phyloP scores from a whole-genome alignment of 2,888 invertebrate genomes.

The Dendrolimus houi region DNA sequence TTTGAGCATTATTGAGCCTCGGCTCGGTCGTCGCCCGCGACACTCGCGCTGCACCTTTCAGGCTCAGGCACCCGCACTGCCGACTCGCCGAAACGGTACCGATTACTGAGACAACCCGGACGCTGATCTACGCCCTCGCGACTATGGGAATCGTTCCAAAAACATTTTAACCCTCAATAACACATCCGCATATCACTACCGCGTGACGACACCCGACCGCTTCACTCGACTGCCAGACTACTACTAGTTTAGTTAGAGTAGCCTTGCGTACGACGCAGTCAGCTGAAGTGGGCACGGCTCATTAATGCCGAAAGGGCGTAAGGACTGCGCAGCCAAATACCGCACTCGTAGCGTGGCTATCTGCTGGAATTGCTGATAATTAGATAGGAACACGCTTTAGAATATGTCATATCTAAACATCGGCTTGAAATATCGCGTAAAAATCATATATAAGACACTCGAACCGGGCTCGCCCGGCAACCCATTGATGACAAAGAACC shows the following conservation, averaged over 20 bases:
- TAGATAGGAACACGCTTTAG: conserved; percentile 12
- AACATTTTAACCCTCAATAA: conserved; percentile 53
- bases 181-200: conserved; percentile 49
- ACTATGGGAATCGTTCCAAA: conserved; percentile 57
- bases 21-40: conserved; percentile 44
- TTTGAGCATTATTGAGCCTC: conserved; percentile 85
- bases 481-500: conserved; percentile 84
- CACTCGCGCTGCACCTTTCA: conserved; percentile 43
- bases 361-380: conserved; percentile 13
- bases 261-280: conserved; percentile 74
- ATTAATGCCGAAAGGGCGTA: conserved; percentile 60
- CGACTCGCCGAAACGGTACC: conserved; percentile 25
- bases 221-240: conserved; percentile 51
- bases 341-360: conserved; percentile 17
- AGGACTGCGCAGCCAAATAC: conserved; percentile 44
- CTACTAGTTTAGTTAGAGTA: conserved; percentile 64
- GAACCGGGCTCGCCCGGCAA: conserved; percentile 78
- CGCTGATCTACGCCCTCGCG: conserved; percentile 25
- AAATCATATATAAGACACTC: conserved; percentile 45
- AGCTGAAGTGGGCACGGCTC: conserved; percentile 71
- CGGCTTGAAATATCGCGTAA: conserved; percentile 42
- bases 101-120: conserved; percentile 17
- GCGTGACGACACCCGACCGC: conserved; percentile 41
- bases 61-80: conserved; percentile 18
- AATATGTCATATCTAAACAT: conserved; percentile 21